Percentiles rank a stretch among this genome's conserved stretches.
These are phyloP conservation scores for Sebastes jordani DNA, from an alignment of 2,797 vertebrate species.

Conservation along the genomic window DNA sequence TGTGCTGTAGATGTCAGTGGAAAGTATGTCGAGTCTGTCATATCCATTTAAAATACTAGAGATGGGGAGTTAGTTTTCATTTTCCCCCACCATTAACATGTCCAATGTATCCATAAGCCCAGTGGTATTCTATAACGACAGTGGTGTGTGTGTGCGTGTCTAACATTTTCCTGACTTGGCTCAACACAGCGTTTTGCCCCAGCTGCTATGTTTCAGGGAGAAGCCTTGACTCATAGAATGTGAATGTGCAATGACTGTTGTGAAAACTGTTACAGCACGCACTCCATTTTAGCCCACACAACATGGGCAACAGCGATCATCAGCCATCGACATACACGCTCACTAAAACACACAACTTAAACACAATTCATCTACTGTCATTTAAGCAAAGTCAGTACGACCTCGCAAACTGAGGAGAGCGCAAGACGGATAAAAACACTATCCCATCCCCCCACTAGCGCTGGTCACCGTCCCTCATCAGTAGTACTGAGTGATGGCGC, in stretches of 20 bases:
- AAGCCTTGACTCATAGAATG: constrained; percentile 40
- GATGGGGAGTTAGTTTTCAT: constrained; percentile 12
- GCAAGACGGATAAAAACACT: constrained; percentile 27
- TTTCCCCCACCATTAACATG: constrained; percentile 11
- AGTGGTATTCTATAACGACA: constrained; percentile 20
- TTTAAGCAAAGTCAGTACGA: constrained; percentile 8
- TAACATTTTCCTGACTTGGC: constrained; percentile 42
- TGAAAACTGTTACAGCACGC: constrained; percentile 45
- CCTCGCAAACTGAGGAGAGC: constrained; percentile 21
- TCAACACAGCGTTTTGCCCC: constrained; percentile 15
- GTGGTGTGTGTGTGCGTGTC: constrained; percentile 24
- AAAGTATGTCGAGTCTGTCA: constrained; percentile 36
- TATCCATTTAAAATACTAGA: constrained; percentile 32
- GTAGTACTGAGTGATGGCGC: constrained; percentile 76
- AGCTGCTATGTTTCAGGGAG: constrained; percentile 45
- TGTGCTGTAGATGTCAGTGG: constrained; percentile 22
- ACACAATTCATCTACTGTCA: not conserved
- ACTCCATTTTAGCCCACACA: constrained; percentile 24
- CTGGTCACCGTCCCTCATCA: constrained; percentile 72
- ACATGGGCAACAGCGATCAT: constrained; percentile 14
- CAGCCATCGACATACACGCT: constrained; percentile 6
- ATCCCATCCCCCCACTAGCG: constrained; percentile 67
- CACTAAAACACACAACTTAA: constrained; percentile 22
- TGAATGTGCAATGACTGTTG: constrained; percentile 59
- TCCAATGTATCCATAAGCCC: constrained; percentile 12